phyloP scores from a whole-genome alignment of 2,797 vertebrate genomes.

The Molossus molossus region DNA sequence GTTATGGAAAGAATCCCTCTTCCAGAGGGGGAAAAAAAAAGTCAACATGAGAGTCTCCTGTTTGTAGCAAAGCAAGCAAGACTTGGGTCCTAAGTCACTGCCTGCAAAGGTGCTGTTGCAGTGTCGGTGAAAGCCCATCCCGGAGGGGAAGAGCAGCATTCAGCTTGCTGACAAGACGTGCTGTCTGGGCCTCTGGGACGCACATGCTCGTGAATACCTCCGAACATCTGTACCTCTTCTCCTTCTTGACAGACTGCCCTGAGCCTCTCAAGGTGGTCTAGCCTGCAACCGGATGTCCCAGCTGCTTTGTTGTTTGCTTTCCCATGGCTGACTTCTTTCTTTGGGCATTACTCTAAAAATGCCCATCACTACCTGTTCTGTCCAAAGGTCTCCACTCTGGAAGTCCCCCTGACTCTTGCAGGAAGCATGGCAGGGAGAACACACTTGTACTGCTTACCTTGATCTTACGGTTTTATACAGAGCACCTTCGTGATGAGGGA shows the following conservation, averaged over 20 bases:
- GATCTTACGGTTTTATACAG: background rate
- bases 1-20: background rate
- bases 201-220: background rate
- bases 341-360: background rate
- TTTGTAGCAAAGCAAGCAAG: background rate
- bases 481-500: background rate
- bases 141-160: background rate
- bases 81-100: background rate
- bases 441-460: background rate
- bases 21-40: background rate
- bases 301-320: background rate
- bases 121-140: background rate
- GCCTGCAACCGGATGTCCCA: background rate
- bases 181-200: background rate
- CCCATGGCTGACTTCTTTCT: background rate
- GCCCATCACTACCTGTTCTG: background rate
- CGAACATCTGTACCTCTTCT: background rate
- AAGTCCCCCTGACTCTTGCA: background rate
- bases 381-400: background rate
- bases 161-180: fast-evolving
- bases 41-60: background rate
- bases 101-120: background rate
- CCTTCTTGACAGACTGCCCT: background rate
- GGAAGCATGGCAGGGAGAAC: background rate
- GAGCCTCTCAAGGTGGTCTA: background rate